Evolutionary conservation across 2,888 invertebrate species (phyloP), one percentile per base, ranked within the genome.

Genomic region (Scaptomyza parva): DNA sequence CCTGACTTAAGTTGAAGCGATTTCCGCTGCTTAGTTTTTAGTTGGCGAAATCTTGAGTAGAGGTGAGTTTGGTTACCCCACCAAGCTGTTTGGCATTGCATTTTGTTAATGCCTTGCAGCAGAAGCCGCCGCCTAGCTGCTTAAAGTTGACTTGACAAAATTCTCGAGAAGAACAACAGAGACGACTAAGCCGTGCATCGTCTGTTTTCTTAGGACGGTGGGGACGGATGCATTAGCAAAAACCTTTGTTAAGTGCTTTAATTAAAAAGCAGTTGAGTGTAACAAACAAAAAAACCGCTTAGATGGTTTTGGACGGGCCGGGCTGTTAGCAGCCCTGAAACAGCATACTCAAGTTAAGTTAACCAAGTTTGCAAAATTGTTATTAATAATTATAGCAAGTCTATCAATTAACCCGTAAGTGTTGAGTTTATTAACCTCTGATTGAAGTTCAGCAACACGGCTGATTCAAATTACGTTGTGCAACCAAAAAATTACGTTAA

Each of bases 401-500:
- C 17, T 17, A 59, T 40, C 53, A 63, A 63, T 69, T 68, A 71
- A 53, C 20, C 37, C 35, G 35, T 14, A 14, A 44, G 41, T 47
- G 50, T 39, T 58, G 37, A 41, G 26, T 45, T 73, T 66, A 52
- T 73, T 66, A 55, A 58, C 54, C 47, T 45, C 61, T 58, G 73
- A 70, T 73, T 70, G 45, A 65, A 61, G 47, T 28, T 58, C 60
- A 55, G n/a, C 20, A n/a, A 24, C 43, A 14, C 12, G 28, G 11
- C 30, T 14, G 18, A 17, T 41, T 57, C 58, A 63, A 75, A 64
- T 51, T 62, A 59, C 64, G 55, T 53, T 59, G 69, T 55, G 66
- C 65, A 60, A 50, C 58, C 77, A 24, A 60, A 66, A 68, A 76
- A 81, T 81, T 66, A 54, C 71, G 78, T 74, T 78, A 80, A 70